Percentiles rank a stretch among this genome's conserved stretches.
phyloP scores from a whole-genome alignment of 1,140 invertebrate genomes.

The Hestina assimilis region DNA sequence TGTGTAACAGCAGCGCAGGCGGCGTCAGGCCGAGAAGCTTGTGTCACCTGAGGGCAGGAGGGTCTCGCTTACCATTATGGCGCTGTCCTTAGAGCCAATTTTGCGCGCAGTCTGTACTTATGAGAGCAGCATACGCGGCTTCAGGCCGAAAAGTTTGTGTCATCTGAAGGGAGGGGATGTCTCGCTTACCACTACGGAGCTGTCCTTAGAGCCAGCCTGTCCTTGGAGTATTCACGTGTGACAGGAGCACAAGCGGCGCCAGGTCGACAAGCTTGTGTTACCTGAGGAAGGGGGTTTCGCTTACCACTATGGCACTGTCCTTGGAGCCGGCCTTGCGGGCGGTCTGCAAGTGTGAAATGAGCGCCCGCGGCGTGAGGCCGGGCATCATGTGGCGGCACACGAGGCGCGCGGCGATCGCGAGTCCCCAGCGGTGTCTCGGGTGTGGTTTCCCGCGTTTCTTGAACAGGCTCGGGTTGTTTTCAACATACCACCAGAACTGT shows the following conservation, averaged over 20 bases:
- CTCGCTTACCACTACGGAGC: no score
- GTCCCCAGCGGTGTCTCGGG: constrained; percentile 31
- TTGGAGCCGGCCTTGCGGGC: constrained; percentile 23
- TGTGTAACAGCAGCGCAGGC: no score
- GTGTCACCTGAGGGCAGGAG: no score
- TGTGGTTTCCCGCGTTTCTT: not conserved
- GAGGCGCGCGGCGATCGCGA: constrained; percentile 30
- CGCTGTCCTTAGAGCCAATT: constrained; percentile 5
- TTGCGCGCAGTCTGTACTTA: constrained; percentile 36
- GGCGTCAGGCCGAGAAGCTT: no score
- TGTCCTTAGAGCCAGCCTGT: no score
- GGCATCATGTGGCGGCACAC: constrained; percentile 47
- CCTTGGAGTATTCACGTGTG: no score
- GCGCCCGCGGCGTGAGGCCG: constrained; percentile 25
- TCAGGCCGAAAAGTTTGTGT: constrained; percentile 47
- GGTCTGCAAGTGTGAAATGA: constrained; percentile 35
- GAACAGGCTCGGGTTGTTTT: constrained; percentile 40
- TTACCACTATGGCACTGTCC: no score
- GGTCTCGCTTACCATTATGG: no score
- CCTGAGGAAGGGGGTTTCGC: no score
- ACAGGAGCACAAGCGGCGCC: no score
- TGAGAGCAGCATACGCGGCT: constrained; percentile 18
- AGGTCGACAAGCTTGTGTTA: no score
- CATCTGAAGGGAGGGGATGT: no score
- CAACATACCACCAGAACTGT: constrained; percentile 58